Percentiles rank a stretch among this genome's conserved stretches.
These are phyloP conservation scores for Ariopsis seemanni DNA, from an alignment of 2,113 vertebrate species.

Conservation along the genomic window DNA sequence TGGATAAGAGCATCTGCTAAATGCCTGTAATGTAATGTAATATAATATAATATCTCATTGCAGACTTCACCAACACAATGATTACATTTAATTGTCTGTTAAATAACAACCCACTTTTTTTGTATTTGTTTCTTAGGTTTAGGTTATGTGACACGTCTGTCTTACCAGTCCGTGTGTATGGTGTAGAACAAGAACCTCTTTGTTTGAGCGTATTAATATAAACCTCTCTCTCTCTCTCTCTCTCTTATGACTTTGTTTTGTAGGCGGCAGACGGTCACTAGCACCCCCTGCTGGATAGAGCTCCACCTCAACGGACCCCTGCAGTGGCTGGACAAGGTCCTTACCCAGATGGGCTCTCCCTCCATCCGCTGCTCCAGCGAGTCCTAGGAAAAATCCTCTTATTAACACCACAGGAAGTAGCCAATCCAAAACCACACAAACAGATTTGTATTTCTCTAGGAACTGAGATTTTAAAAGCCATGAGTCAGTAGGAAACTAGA, in stretches of 20 bases:
- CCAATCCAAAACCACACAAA: conserved; percentile 17
- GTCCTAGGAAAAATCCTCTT: conserved; percentile 75
- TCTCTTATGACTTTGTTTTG: conserved; percentile 32
- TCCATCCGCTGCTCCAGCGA: conserved; percentile 95
- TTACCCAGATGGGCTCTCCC: conserved; percentile 97
- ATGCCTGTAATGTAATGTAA: no score
- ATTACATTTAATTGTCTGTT: neutral
- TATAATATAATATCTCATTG: no score
- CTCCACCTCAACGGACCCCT: conserved; percentile 96
- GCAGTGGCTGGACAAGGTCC: conserved; percentile 98
- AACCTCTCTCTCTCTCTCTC: neutral
- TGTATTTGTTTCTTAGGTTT: neutral
- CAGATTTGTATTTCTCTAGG: conserved; percentile 25
- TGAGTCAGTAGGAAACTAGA: conserved; percentile 40
- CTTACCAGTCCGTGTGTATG: neutral
- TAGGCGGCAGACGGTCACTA: conserved; percentile 97
- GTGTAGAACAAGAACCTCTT: neutral
- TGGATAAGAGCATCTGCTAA: no score
- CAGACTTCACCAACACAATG: no score
- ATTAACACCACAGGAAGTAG: conserved; percentile 23
- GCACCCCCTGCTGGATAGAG: conserved; percentile 99
- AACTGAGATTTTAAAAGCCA: conserved; percentile 39
- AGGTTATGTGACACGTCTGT: neutral
- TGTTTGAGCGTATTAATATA: neutral
- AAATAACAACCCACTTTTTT: neutral